These are phyloP conservation scores for Tachystola acroxantha DNA, from an alignment of 2,888 invertebrate species.

Conservation along the genomic window DNA sequence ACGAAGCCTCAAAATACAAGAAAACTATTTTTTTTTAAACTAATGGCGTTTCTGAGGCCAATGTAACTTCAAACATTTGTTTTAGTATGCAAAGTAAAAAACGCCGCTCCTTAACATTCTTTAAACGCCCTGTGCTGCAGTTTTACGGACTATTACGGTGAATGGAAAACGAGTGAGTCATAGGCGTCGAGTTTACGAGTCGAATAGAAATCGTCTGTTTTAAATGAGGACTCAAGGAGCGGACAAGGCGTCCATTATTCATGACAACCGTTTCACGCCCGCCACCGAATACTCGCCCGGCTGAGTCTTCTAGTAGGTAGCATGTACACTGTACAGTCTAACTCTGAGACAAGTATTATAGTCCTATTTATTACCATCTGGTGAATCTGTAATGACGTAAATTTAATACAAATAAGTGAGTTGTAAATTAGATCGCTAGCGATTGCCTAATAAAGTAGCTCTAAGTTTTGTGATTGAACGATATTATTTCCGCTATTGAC, in stretches of 20 bases:
- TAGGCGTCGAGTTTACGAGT: conserved; percentile 68
- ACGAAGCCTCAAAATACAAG: too few species aligned
- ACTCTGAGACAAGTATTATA: too few species aligned
- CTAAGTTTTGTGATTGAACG: too few species aligned
- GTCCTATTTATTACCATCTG: too few species aligned
- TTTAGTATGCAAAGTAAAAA: conserved; percentile 50
- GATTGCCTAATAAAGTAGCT: too few species aligned
- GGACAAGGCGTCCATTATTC: conserved; percentile 70
- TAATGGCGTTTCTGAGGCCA: too few species aligned
- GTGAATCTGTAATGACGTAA: too few species aligned
- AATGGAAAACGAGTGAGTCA: conserved; percentile 75
- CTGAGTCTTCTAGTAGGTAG: conserved; percentile 8
- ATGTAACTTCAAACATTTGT: conserved; percentile 18
- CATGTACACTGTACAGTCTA: too few species aligned
- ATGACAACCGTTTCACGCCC: conserved; percentile 64
- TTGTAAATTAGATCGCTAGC: too few species aligned
- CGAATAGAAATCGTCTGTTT: conserved; percentile 76
- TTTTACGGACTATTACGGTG: conserved; percentile 71
- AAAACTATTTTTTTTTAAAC: too few species aligned
- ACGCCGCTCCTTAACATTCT: conserved; percentile 62
- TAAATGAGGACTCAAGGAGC: conserved; percentile 74
- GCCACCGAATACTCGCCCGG: conserved; percentile 37
- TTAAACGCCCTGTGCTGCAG: conserved; percentile 53
- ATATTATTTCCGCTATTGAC: too few species aligned
- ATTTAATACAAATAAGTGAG: too few species aligned